Evolutionary conservation across 2,888 invertebrate species (phyloP).

Genomic region (Nasonovia ribisnigri): DNA sequence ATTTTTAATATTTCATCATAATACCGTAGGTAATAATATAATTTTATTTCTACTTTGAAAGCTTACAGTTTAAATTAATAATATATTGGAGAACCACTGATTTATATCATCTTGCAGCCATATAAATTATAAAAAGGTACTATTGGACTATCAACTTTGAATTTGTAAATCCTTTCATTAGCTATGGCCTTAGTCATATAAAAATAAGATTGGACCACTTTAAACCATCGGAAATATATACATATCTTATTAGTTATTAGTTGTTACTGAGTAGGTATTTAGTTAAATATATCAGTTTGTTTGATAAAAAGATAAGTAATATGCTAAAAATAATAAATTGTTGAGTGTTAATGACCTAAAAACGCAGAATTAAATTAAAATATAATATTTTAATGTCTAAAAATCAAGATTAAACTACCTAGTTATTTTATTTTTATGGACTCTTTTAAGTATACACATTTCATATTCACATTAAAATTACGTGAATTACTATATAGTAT

Average conservation of each 20-base stretch:
- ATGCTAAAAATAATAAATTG: background rate
- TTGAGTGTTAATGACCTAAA: background rate
- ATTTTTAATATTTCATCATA: too few species aligned
- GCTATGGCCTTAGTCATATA: background rate
- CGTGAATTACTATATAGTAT: background rate
- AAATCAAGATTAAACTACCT: background rate
- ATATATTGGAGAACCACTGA: too few species aligned
- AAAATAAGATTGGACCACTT: background rate
- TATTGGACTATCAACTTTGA: background rate
- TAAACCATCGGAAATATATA: background rate
- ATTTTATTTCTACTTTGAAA: too few species aligned
- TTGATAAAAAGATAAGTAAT: background rate
- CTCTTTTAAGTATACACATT: background rate
- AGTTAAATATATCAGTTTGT: background rate
- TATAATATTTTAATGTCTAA: background rate
- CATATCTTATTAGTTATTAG: background rate
- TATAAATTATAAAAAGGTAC: background rate
- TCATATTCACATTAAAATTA: background rate
- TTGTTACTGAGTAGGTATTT: background rate
- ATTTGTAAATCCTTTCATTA: background rate
- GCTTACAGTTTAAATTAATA: too few species aligned
- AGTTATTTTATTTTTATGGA: background rate
- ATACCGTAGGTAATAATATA: too few species aligned
- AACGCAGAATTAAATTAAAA: background rate
- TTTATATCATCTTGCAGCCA: background rate